A percentile compares a stretch with the other conserved stretches of the same genome.
These are phyloP conservation scores for Cryptotis parvus DNA, from an alignment of 2,113 vertebrate genomes.

Conservation along the genomic window DNA sequence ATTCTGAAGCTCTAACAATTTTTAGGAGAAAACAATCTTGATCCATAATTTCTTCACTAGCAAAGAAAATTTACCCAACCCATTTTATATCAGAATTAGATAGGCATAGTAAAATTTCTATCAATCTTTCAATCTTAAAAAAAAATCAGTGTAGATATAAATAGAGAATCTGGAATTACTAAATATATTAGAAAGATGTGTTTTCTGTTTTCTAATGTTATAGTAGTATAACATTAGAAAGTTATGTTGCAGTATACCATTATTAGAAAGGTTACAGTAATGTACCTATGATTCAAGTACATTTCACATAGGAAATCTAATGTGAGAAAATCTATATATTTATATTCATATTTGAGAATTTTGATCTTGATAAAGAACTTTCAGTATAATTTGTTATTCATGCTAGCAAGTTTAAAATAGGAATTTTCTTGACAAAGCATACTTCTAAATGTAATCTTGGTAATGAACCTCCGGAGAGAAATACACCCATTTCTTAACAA, in stretches of 20 bases:
- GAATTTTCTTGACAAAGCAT: slow-evolving; percentile 30
- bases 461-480: slow-evolving; percentile 40
- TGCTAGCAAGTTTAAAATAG: slow-evolving; percentile 37
- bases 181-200: too few species aligned
- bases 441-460: background rate
- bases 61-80: slow-evolving; percentile 24
- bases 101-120: background rate
- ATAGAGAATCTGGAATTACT: too few species aligned
- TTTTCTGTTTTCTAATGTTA: too few species aligned
- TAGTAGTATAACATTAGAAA: too few species aligned
- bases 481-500: slow-evolving; percentile 40
- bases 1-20: background rate
- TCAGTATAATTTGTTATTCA: slow-evolving; percentile 1
- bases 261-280: too few species aligned
- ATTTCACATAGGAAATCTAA: background rate
- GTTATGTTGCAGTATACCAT: too few species aligned
- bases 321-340: too few species aligned
- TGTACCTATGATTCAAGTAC: too few species aligned
- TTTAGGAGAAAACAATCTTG: background rate
- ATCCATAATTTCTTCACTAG: background rate
- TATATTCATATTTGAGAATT: slow-evolving; percentile 4
- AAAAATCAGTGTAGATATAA: too few species aligned
- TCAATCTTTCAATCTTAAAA: background rate
- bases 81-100: slow-evolving; percentile 33
- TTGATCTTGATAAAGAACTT: background rate